phyloP scores from a whole-genome alignment of 2,797 vertebrate genomes.

The Avahi laniger region DNA sequence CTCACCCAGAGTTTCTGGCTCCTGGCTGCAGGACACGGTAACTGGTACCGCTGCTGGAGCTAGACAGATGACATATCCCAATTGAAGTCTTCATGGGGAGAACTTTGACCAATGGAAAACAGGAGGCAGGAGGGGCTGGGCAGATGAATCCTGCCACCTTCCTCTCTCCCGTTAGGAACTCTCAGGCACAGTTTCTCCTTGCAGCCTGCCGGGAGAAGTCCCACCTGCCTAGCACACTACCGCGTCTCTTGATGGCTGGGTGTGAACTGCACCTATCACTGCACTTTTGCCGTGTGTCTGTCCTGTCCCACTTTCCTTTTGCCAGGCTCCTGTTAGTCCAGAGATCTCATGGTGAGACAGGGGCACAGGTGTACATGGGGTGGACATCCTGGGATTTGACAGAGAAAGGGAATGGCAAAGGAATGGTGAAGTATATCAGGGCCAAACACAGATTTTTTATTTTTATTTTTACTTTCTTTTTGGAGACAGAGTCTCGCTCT shows the following conservation, averaged over 20 bases:
- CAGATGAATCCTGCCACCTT: neutral
- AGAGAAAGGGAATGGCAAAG: neutral
- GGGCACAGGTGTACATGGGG: neutral
- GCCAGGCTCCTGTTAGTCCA: neutral
- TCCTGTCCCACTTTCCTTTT: neutral
- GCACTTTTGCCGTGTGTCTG: neutral
- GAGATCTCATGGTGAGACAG: neutral
- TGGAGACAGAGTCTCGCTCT: no score
- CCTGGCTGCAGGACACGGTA: neutral
- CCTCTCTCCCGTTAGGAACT: neutral
- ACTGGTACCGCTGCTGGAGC: neutral
- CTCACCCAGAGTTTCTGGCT: neutral
- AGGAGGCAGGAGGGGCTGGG: neutral
- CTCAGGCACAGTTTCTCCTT: neutral
- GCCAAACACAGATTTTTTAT: neutral
- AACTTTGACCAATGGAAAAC: neutral
- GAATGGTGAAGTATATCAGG: neutral
- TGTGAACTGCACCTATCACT: neutral
- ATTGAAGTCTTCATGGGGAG: neutral
- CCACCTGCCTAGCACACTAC: neutral
- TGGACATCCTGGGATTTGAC: neutral
- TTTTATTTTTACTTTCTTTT: neutral
- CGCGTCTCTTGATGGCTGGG: no score
- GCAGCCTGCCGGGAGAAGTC: neutral
- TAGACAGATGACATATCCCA: neutral